Percentiles rank a stretch among this genome's conserved stretches.
Evolutionary conservation across 1,140 invertebrate genomes (phyloP).

Genomic region (Philopotamus ludificatus): DNA sequence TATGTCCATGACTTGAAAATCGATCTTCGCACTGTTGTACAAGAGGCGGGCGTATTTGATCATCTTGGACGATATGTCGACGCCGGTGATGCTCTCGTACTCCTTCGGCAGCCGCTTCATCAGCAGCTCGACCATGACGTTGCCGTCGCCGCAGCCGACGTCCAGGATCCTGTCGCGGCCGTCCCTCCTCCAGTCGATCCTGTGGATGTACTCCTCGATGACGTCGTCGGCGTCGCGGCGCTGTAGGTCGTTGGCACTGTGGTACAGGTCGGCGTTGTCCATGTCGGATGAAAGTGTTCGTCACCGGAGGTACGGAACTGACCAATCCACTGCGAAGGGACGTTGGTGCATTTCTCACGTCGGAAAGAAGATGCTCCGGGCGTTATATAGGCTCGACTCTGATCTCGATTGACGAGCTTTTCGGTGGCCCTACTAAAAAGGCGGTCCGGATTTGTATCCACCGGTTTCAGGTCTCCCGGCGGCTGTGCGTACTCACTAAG

Average conservation of each 20-base stretch:
- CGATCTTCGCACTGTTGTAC: constrained; percentile 52
- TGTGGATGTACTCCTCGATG: constrained; percentile 62
- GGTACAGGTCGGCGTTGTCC: constrained; percentile 65
- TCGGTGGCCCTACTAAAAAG: not conserved
- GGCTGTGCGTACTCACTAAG: not conserved
- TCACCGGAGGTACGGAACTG: constrained; percentile 28
- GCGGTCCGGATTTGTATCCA: not conserved
- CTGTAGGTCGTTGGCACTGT: constrained; percentile 64
- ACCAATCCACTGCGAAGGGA: constrained; percentile 35
- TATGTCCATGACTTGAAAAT: constrained; percentile 69
- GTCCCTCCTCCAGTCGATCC: constrained; percentile 59
- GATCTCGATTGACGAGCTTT: not conserved
- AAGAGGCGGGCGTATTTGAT: constrained; percentile 63
- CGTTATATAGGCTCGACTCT: constrained; percentile 35
- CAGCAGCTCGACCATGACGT: constrained; percentile 69
- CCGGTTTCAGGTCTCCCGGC: not conserved
- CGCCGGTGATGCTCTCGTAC: constrained; percentile 57
- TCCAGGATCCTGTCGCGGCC: constrained; percentile 65
- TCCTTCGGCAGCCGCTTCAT: constrained; percentile 61
- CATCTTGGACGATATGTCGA: constrained; percentile 72
- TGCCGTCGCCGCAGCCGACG: constrained; percentile 77
- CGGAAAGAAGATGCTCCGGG: not conserved
- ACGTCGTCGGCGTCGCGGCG: constrained; percentile 65
- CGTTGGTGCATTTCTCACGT: constrained; percentile 32
- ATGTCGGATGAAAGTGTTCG: constrained; percentile 48